A percentile compares a stretch with the other conserved stretches of the same genome.
phyloP scores from a whole-genome alignment of 2,113 vertebrate genomes.

The Benitochromis conjunctus region DNA sequence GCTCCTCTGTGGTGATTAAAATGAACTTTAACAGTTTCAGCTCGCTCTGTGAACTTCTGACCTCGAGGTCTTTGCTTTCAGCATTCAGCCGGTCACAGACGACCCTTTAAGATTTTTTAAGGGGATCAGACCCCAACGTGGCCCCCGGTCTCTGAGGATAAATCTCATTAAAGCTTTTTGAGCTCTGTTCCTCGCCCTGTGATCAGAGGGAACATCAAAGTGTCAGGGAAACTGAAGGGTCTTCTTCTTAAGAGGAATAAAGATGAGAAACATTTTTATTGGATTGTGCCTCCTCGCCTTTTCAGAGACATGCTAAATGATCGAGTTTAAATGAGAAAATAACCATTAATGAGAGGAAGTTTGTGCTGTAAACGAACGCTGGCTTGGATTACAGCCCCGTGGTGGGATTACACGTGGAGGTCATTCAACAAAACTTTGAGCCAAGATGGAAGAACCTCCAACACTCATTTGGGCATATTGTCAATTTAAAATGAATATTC shows the following conservation, averaged over 20 bases:
- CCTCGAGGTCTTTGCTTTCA: not conserved
- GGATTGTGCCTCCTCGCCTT: not conserved
- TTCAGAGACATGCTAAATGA: not conserved
- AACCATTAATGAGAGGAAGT: not conserved
- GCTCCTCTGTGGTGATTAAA: not conserved
- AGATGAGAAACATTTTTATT: not conserved
- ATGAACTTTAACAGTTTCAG: not conserved
- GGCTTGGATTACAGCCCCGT: too few species aligned
- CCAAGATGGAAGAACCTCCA: not conserved
- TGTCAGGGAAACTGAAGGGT: not conserved
- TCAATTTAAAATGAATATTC: not conserved
- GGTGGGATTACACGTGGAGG: not conserved
- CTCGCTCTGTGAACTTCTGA: not conserved
- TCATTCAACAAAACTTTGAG: not conserved
- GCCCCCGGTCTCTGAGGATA: not conserved
- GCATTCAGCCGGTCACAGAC: not conserved
- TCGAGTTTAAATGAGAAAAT: not conserved
- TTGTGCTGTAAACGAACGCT: not conserved
- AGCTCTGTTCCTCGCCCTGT: not conserved
- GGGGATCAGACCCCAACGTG: not conserved
- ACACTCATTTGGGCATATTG: not conserved
- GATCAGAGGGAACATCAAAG: conserved; percentile 19
- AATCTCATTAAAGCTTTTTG: conserved; percentile 10
- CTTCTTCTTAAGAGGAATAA: not conserved
- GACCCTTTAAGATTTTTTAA: not conserved